Percentiles rank a stretch among this genome's conserved stretches.
Conservation (phyloP, 37 sponge, comb jelly and placozoan species). For the Spongilla lacustris region DNA sequence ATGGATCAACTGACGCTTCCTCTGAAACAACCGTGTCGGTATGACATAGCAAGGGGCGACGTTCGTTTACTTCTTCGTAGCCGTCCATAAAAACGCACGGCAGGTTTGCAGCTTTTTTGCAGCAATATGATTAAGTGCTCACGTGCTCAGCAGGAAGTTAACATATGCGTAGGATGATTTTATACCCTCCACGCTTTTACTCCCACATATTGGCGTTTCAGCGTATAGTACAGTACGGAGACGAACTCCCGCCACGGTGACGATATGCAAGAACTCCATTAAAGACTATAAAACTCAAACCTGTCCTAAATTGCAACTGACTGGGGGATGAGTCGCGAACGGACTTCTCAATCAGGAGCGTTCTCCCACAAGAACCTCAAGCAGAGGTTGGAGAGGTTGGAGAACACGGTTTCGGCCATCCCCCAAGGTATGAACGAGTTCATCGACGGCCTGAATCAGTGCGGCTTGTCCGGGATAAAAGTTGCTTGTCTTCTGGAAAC, state of each 20-base stretch:
- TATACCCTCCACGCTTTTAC: neutral
- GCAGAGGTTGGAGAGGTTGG: slow-evolving; percentile 46
- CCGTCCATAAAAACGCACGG: slow-evolving; percentile 5
- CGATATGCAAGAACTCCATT: neutral
- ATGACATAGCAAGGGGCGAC: neutral
- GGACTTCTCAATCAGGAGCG: neutral
- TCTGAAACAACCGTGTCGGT: neutral
- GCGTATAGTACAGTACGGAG: neutral
- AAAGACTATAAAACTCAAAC: neutral
- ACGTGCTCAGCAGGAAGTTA: neutral
- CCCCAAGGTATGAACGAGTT: slow-evolving; percentile 36
- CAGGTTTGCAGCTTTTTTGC: no score
- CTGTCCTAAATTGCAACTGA: neutral
- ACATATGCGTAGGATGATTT: neutral
- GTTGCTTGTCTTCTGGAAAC: slow-evolving; percentile 61
- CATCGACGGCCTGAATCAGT: slow-evolving; percentile 36
- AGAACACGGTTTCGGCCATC: slow-evolving; percentile 57
- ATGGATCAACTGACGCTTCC: slow-evolving; percentile 16
- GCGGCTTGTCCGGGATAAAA: slow-evolving; percentile 36
- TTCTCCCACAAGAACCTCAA: slow-evolving; percentile 38
- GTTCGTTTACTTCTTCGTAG: neutral
- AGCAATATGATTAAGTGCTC: neutral
- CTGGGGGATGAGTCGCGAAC: neutral
- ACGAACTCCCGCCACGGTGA: neutral
- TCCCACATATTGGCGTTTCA: neutral